A percentile compares a stretch with the other conserved stretches of the same genome.
Conservation (phyloP, 1,140 invertebrate genomes). For the Drosophila ambigua region DNA sequence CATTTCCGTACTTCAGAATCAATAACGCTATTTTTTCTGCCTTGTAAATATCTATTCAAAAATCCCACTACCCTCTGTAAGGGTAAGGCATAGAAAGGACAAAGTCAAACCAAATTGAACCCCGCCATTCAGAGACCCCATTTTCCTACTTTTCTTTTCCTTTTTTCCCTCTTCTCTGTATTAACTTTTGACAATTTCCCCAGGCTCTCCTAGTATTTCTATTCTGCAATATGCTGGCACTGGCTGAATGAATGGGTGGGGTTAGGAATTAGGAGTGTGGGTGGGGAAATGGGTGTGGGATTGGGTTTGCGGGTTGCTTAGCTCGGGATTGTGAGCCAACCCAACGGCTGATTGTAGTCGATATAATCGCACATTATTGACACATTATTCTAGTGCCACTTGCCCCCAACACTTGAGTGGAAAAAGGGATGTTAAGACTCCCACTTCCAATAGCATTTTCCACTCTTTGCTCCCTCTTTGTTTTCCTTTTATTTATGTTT, state of each 20-base stretch:
- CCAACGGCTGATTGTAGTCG: conserved; percentile 45
- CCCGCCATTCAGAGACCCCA: conserved; percentile 9
- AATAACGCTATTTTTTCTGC: too few species aligned
- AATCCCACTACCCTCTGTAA: too few species aligned
- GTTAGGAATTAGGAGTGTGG: conserved; percentile 9
- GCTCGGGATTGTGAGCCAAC: too few species aligned
- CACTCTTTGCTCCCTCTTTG: neutral
- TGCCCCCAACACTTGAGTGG: conserved; percentile 28
- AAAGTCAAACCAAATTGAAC: conserved; percentile 37
- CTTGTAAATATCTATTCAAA: too few species aligned
- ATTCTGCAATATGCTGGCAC: conserved; percentile 28
- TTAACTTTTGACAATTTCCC: conserved; percentile 35
- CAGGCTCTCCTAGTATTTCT: conserved; percentile 15
- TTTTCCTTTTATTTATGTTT: neutral
- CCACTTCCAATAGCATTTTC: neutral
- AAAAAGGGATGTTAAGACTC: conserved; percentile 2
- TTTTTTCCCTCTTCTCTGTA: conserved; percentile 14
- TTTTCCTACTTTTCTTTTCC: neutral
- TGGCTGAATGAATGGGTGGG: conserved; percentile 21
- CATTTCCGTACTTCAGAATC: too few species aligned
- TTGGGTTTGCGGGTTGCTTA: neutral
- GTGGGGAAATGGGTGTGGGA: conserved; percentile 1
- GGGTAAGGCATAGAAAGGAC: conserved; percentile 11
- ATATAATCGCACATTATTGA: conserved; percentile 76
- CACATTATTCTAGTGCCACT: conserved; percentile 65